Evolutionary conservation across 2,888 invertebrate genomes (phyloP), one percentile per base, ranked within the genome.

Genomic region (Napeogenes sylphis): DNA sequence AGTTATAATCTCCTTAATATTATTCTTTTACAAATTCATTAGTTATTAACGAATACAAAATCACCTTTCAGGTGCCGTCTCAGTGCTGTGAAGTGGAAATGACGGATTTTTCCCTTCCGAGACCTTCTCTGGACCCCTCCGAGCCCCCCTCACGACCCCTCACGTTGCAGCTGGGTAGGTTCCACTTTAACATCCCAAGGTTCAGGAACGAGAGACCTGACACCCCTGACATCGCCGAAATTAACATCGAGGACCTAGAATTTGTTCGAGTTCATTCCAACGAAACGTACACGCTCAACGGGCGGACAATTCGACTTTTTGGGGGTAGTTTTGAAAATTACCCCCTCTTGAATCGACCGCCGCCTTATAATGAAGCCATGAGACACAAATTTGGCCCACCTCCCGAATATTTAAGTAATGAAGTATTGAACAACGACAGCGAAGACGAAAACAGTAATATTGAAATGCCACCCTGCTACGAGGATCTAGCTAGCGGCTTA

Each of bases 311-410:
- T 1, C 65, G 84, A 0, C 71, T 90, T 0, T 67, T 91, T n/a
- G 90, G 90, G 0, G 90, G 83, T 0, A 77, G 84, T 62, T 87
- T 89, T 53, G 85, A 86, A 30, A 81, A 85, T 60, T 86, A 83
- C 45, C 87, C 88, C 0, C 75, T 77, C 0, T 10, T 79, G 4
- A 76, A 72, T 72, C 60, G 83, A 2, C 90, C 90, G 0, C 91
- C 91, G 0, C 85, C 90, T 0, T 90, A 90, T 57, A 84, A 80
- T 0, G 90, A 90, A 55, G 85, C 86, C 0, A 81, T 88, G 74
- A 71, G 90, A 0, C 83, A 84, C 61, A 90, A 90, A 3, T 83
- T 81, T 53, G 91, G 91, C 0, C 92, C 92, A 0, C 92, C 92
- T 0, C 92, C 92, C 0, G 83, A 85, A 4, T 87, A 87, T 63